phyloP scores from a whole-genome alignment of 2,113 vertebrate genomes.

The Atractosteus spatula region DNA sequence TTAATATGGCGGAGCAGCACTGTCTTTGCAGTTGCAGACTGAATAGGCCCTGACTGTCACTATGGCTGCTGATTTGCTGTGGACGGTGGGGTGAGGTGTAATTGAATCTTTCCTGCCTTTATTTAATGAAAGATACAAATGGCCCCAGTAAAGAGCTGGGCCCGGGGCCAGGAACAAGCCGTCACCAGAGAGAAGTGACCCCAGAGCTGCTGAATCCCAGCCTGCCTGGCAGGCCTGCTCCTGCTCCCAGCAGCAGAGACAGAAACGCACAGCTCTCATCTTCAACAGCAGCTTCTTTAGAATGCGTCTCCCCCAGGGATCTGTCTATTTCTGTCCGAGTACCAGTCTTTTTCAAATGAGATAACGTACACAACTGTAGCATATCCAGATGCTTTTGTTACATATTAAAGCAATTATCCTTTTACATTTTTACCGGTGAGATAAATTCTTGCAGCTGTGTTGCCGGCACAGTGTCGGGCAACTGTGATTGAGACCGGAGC shows the following conservation, averaged over 20 bases:
- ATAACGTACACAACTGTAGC: too few relatives aligned
- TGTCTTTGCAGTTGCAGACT: not conserved
- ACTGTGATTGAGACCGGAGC: too few relatives aligned
- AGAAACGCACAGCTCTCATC: not conserved
- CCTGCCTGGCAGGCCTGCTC: not conserved
- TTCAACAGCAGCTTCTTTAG: not conserved
- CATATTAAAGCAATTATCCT: too few relatives aligned
- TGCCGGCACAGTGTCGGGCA: too few relatives aligned
- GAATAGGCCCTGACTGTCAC: not conserved
- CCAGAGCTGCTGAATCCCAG: not conserved
- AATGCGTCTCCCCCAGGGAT: too few relatives aligned
- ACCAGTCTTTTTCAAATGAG: too few relatives aligned
- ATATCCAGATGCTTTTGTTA: too few relatives aligned
- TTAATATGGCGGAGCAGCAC: not conserved
- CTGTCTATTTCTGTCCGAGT: too few relatives aligned
- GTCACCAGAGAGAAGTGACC: slow-evolving; percentile 10
- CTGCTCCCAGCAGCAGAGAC: too few relatives aligned
- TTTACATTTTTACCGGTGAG: too few relatives aligned
- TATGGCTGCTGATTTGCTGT: slow-evolving; percentile 10
- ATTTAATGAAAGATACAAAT: slow-evolving; percentile 18
- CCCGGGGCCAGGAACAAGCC: slow-evolving; percentile 21
- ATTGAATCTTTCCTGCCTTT: slow-evolving; percentile 40
- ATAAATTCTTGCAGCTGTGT: too few relatives aligned
- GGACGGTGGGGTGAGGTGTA: slow-evolving; percentile 42
- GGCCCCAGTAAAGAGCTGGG: slow-evolving; percentile 23